Evolutionary conservation across 2,113 vertebrate genomes (phyloP), one percentile per base, ranked within the genome.

Genomic region (Ctenodactylus gundi): DNA sequence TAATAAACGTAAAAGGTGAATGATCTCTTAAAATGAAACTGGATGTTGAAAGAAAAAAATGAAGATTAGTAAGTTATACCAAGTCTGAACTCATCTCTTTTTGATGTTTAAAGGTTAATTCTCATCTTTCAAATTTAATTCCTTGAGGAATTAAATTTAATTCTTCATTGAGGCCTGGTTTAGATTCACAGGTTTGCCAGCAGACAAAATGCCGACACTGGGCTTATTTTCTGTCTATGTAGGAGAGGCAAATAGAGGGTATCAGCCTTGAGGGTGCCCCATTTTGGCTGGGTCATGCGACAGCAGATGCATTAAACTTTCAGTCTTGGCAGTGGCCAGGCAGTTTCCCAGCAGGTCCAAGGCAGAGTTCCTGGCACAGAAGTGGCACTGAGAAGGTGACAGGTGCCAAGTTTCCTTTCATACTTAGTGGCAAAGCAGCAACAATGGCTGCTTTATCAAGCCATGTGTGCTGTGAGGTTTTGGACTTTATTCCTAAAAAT

Each of bases 401-500:
- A 31, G 58, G 36, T 72, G 86, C 95, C 96, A 95, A 94, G 75
- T 80, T 88, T 73, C 80, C 86, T 68, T 83, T 53, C 51, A 44
- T 15, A 14, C 49, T 78, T 58, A 41, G 64, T 31, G 58, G 83
- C 46, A 85, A 92, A 87, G 76, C 25, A 39, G 68, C 13, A 77
- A 20, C 1, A 8, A 60, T 44, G 34, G 51, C 62, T 85, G 82
- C 44, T 49, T 73, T 87, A 88, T 65, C 83, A 88, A 82, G 86
- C 85, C 89, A 78, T 46, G 81, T 91, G 75, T 84, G 60, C 75
- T 78, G 68, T 55, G 89, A 95, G 75, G 46, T 87, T 94, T 94
- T 36, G 82, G 73, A 72, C 49, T 92, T 94, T 46, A 39, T 85
- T 95, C 44, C 82, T 93, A 67, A 85, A 94, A 94, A 90, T 13